Evolutionary conservation across 2,797 vertebrate genomes (phyloP), one percentile per base, ranked within the genome.

Genomic region (Huso huso): DNA sequence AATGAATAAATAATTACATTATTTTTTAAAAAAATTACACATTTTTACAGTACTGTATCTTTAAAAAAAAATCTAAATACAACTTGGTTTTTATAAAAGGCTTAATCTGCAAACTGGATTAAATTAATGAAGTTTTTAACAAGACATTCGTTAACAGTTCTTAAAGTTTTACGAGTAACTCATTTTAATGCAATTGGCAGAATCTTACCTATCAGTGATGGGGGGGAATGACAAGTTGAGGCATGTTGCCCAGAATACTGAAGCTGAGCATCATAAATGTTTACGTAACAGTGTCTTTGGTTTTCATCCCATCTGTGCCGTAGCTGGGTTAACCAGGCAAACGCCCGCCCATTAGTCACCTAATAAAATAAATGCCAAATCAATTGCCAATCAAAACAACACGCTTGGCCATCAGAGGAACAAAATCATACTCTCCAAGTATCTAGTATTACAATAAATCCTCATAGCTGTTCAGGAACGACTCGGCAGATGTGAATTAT

Each of bases 221-320:
- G 2, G 90, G 90, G 7, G 90, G 91, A 74, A 92, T 89, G 77
- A 92, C 90, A 69, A 92, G 81, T 62, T 89, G 81, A 77, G 89
- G 88, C 0, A 89, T 92, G 80, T 91, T 92, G 3, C 91, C 90
- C 64, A 67, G 88, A 89, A 71, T 89, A 91, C 77, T 90, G 90
- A 73, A 92, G 92, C 76, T 91, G 89, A 8, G 90, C 90, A 0
- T 92, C 90, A 70, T 90, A 92, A 78, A 92, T 92, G 72, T 91
- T 90, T 12, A 90, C 68, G 50, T 83, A 90, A 69, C 90, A 91
- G 71, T 92, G 87, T 67, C 74, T 82, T 37, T 74, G 87, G 59
- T 80, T 69, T 9, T 92, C 90, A 48, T 90, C 84, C 91, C 91
- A 92, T 69, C 87, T 77, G 74, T 92, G 91, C 5, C 90, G 85